These are phyloP conservation scores for Oreortyx pictus DNA, from an alignment of 2,797 vertebrate species.

Conservation along the genomic window DNA sequence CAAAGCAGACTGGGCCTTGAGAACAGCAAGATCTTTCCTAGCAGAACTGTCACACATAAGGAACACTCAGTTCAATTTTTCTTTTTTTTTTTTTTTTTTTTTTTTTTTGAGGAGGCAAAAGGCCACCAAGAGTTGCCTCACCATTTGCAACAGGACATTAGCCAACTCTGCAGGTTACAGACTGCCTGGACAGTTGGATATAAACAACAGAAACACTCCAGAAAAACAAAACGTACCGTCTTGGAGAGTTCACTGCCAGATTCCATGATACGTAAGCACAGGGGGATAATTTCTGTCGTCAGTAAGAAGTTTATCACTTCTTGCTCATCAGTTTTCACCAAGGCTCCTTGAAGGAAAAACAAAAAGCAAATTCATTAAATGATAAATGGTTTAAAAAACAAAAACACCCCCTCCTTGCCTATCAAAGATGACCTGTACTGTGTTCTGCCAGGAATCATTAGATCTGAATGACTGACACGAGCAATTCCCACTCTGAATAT, in stretches of 20 bases:
- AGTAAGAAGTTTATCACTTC: constrained; percentile 98
- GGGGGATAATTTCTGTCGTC: constrained; percentile 97
- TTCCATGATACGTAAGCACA: constrained; percentile 98
- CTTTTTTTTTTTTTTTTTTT: not conserved
- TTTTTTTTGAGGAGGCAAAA: not conserved
- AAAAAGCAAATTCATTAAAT: not conserved
- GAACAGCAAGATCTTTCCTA: not conserved
- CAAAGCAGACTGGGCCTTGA: not conserved
- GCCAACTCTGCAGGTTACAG: not conserved
- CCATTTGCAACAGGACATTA: not conserved
- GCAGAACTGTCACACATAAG: not conserved
- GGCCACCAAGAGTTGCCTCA: not conserved
- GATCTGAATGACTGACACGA: not conserved
- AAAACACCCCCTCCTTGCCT: not conserved
- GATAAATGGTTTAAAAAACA: not conserved
- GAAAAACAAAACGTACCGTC: constrained; percentile 84
- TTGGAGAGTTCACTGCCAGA: constrained; percentile 98
- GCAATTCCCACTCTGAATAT: not conserved
- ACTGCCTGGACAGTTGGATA: not conserved
- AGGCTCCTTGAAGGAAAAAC: constrained; percentile 84
- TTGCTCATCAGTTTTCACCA: constrained; percentile 98
- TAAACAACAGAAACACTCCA: not conserved
- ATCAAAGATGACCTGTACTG: not conserved
- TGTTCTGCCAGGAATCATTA: not conserved
- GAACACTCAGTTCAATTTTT: not conserved